phyloP scores from a whole-genome alignment of 2,888 invertebrate genomes.

The Pyrocoelia pectoralis region DNA sequence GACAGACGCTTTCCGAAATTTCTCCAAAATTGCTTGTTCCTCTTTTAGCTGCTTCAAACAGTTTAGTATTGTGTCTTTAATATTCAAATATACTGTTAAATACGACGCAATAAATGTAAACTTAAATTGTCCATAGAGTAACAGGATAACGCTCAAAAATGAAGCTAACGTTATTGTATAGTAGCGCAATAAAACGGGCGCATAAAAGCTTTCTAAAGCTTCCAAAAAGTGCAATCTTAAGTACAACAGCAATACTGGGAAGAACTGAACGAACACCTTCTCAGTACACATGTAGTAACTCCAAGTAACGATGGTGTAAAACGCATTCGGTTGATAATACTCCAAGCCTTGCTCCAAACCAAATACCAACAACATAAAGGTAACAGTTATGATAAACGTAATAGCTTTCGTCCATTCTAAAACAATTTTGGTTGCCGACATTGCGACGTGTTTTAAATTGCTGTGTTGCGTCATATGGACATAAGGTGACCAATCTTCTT shows the following conservation, averaged over 20 bases:
- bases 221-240: slow-evolving; percentile 71
- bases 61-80: slow-evolving; percentile 69
- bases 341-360: slow-evolving; percentile 79
- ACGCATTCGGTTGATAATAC: slow-evolving; percentile 73
- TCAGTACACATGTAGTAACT: slow-evolving; percentile 77
- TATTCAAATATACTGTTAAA: slow-evolving; percentile 70
- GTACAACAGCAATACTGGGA: slow-evolving; percentile 66
- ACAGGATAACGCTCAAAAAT: slow-evolving; percentile 64
- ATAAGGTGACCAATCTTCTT: slow-evolving; percentile 80
- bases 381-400: slow-evolving; percentile 79
- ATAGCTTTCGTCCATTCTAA: slow-evolving; percentile 85
- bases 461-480: slow-evolving; percentile 76
- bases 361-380: slow-evolving; percentile 77
- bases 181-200: slow-evolving; percentile 69
- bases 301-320: slow-evolving; percentile 73
- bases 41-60: slow-evolving; percentile 64
- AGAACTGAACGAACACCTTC: slow-evolving; percentile 73
- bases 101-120: slow-evolving; percentile 68
- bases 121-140: slow-evolving; percentile 66
- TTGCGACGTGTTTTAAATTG: slow-evolving; percentile 78
- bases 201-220: slow-evolving; percentile 75
- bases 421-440: slow-evolving; percentile 83
- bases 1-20: slow-evolving; percentile 70
- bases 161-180: slow-evolving; percentile 67
- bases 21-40: slow-evolving; percentile 69